Evolutionary conservation across 2,797 vertebrate genomes (phyloP).

Genomic region (Gymnodraco acuticeps): DNA sequence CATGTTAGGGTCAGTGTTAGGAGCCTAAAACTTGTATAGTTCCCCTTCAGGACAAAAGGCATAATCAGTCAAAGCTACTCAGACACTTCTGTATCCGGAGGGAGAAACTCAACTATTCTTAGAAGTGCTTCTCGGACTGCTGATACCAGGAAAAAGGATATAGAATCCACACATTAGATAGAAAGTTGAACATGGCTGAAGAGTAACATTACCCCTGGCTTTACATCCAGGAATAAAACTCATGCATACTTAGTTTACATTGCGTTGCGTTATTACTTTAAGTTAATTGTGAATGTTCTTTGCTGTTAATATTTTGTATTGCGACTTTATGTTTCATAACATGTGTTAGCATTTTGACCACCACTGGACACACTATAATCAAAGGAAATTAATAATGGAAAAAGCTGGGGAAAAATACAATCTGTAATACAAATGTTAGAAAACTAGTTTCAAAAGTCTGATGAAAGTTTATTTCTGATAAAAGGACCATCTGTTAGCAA

Average conservation of each 20-base stretch:
- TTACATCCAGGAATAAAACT: constrained; percentile 11
- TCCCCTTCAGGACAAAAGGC: constrained; percentile 56
- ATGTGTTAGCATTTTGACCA: not conserved
- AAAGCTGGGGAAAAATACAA: not conserved
- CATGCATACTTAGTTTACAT: not conserved
- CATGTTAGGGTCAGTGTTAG: constrained; percentile 17
- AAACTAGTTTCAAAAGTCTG: not conserved
- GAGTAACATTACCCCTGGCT: constrained; percentile 1
- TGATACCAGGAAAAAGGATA: constrained; percentile 48
- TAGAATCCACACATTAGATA: constrained; percentile 28
- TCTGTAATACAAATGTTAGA: not conserved
- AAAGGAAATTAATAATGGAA: not conserved
- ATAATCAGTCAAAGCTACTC: constrained; percentile 59
- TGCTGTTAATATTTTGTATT: not conserved
- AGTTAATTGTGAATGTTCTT: not conserved
- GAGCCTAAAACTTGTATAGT: constrained; percentile 28
- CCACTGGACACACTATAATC: not conserved
- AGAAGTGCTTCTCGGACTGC: constrained; percentile 42
- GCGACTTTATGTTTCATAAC: not conserved
- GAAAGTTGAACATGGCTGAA: constrained; percentile 18
- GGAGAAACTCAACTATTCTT: constrained; percentile 62
- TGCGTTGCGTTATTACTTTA: not conserved
- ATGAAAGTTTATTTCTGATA: not conserved
- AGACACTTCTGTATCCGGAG: constrained; percentile 62
- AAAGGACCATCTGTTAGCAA: not conserved